Percentiles rank a stretch among this genome's conserved stretches.
phyloP scores from a whole-genome alignment of 2,797 vertebrate genomes.

The Diglossa cyanea region DNA sequence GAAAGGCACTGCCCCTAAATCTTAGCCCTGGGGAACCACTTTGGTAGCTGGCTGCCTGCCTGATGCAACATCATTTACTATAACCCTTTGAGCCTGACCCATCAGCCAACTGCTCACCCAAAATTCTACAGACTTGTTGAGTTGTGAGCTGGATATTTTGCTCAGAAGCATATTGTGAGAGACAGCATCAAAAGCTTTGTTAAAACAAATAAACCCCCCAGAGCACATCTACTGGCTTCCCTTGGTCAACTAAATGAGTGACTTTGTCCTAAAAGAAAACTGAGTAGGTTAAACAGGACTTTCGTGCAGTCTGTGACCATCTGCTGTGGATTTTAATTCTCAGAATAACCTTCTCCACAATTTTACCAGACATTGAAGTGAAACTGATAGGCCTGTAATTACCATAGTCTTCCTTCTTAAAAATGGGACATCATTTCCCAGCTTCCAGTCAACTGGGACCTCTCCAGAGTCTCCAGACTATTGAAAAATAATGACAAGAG shows the following conservation, averaged over 20 bases:
- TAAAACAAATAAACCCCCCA: rapidly evolving
- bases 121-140: not conserved
- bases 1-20: not conserved
- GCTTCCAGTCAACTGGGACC: not conserved
- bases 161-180: not conserved
- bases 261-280: not conserved
- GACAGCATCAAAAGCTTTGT: not conserved
- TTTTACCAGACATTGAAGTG: not conserved
- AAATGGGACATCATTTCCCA: not conserved
- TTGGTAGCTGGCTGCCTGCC: not conserved
- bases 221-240: not conserved
- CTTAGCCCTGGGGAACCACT: not conserved
- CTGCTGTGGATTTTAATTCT: not conserved
- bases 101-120: rapidly evolving
- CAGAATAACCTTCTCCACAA: not conserved
- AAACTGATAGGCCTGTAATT: not conserved
- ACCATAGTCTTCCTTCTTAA: not conserved
- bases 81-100: not conserved
- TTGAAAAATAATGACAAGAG: not conserved
- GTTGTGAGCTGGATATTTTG: not conserved
- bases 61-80: not conserved
- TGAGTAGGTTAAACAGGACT: not conserved
- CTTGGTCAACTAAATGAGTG: not conserved
- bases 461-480: not conserved
- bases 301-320: not conserved